Conservation (phyloP, 2,113 vertebrate species). For the Odobenus rosmarus region DNA sequence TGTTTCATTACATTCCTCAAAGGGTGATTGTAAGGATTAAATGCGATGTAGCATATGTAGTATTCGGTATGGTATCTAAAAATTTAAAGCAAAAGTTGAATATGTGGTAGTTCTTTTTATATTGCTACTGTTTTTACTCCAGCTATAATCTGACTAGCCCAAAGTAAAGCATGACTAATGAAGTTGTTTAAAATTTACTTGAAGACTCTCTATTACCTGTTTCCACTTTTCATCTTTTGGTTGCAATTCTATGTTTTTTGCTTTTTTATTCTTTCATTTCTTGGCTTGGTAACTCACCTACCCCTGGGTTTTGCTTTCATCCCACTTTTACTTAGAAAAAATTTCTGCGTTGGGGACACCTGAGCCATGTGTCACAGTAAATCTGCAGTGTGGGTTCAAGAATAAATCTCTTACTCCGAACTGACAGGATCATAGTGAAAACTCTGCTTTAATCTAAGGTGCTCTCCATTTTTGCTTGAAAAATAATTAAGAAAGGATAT, state of each 20-base stretch:
- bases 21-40: not conserved
- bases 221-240: not conserved
- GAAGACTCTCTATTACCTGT: not conserved
- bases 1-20: not conserved
- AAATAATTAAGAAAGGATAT: slow-evolving; percentile 62
- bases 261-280: slow-evolving; percentile 6
- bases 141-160: not conserved
- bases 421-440: slow-evolving; percentile 34
- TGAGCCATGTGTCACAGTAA: slow-evolving; percentile 46
- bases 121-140: not conserved
- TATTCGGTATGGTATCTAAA: not conserved
- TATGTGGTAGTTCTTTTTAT: not conserved
- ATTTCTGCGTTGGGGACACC: not conserved
- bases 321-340: slow-evolving; percentile 16
- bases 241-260: not conserved
- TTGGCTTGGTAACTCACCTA: not conserved
- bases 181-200: slow-evolving; percentile 13
- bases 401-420: slow-evolving; percentile 48
- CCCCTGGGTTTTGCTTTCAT: not conserved
- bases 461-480: slow-evolving; percentile 51
- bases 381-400: not conserved
- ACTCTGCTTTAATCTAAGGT: slow-evolving; percentile 61
- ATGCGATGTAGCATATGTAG: not conserved
- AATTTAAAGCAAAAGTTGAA: not conserved
- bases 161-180: not conserved